Evolutionary conservation across 2,113 vertebrate species (phyloP), one percentile per base, ranked within the genome.

Genomic region (Protobothrops mucrosquamatus): DNA sequence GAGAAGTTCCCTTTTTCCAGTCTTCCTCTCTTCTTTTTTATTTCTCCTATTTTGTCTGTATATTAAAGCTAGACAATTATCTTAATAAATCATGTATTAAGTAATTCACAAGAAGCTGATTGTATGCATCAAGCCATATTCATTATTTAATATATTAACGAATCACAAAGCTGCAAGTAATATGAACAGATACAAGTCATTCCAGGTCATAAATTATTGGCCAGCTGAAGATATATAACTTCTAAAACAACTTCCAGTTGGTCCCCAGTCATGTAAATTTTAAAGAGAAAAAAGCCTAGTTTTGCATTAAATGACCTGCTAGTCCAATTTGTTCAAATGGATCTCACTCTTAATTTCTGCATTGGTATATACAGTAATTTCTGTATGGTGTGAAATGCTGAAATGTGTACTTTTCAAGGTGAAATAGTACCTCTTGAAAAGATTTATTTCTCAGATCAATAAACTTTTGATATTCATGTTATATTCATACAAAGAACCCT

Each of bases 361-460:
- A 94, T 94, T 91, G 93, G 93, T 93, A 56, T 11, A 93, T 23
- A 90, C 87, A 26, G 89, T 91, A 94, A 93, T 59, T 85, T 90
- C 81, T 69, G 15, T 43, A 74, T 61, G 59, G 20, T 24, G n/a
- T 94, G 89, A 81, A 89, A 61, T 92, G n/a, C 24, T 85, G 52
- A 94, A 48, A 92, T 18, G 89, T 90, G 87, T 87, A 64, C 43
- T n/a, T 61, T 92, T 89, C 88, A 93, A 94, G 95, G 95, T 88
- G 93, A 93, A 89, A 22, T n/a, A 61, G 85, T 92, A 92, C 9
- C 29, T 46, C 7, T 34, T 94, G 26, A 88, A 3, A 56, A 64
- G 11, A 57, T 91, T 64, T 88, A 57, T 92, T 94, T 94, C 91
- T n/a, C 56, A 74, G 34, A 39, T 95, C 94, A 86, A 0, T 95